A percentile compares a stretch with the other conserved stretches of the same genome.
phyloP scores from a whole-genome alignment of 2,888 invertebrate genomes.

The Sipha maydis region DNA sequence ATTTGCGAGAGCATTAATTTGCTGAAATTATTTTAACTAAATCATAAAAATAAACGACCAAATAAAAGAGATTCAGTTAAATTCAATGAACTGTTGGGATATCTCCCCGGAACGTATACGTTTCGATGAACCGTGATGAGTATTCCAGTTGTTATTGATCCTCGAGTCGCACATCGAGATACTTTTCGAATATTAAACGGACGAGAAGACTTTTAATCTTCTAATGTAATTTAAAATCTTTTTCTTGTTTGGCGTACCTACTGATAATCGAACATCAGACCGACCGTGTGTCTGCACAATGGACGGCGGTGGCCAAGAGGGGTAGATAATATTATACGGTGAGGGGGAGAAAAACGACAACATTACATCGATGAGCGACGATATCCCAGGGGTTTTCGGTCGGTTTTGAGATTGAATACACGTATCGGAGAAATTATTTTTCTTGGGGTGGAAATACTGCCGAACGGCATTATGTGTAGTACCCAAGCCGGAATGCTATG shows the following conservation, averaged over 20 bases:
- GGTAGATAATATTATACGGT: neutral
- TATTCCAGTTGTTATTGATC: neutral
- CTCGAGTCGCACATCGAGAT: neutral
- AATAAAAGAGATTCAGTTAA: neutral
- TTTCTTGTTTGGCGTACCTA: conserved; percentile 28
- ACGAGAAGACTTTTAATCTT: neutral
- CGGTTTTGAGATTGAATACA: neutral
- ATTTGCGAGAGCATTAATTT: too few relatives aligned
- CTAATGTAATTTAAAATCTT: conserved; percentile 34
- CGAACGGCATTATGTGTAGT: too few relatives aligned
- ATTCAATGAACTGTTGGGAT: neutral
- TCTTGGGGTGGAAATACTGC: too few relatives aligned
- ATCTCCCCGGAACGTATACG: neutral
- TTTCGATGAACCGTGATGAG: neutral
- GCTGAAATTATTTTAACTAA: too few relatives aligned
- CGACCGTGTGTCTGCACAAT: neutral
- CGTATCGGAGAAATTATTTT: neutral
- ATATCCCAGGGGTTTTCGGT: neutral
- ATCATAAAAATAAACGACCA: too few relatives aligned
- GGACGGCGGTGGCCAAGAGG: neutral
- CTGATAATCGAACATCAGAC: neutral
- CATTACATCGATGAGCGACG: neutral
- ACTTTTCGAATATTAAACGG: conserved; percentile 19
- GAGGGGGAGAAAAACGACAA: neutral
- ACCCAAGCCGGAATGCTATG: too few relatives aligned